phyloP scores from a whole-genome alignment of 2,888 invertebrate species.

The Aethes cnicana region DNA sequence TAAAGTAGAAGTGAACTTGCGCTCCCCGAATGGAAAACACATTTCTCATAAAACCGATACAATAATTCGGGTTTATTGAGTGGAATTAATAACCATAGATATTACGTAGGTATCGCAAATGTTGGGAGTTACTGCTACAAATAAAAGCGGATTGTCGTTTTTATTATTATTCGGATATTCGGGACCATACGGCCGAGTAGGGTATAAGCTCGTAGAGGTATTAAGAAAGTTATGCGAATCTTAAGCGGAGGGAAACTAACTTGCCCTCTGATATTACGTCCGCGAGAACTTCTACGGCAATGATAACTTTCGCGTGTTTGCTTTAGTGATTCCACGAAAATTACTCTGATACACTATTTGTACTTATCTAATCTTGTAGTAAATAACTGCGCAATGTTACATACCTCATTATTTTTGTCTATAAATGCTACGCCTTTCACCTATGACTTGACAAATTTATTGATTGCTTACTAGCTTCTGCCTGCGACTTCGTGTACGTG shows the following conservation, averaged over 20 bases:
- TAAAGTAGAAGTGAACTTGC: conserved; percentile 10
- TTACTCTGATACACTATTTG: conserved; percentile 24
- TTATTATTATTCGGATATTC: conserved; percentile 72
- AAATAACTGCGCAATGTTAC: too few species aligned
- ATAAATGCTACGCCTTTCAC: too few species aligned
- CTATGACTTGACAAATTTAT: too few species aligned
- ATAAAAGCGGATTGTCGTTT: conserved; percentile 72
- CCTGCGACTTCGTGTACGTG: too few species aligned
- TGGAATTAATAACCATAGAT: conserved; percentile 73
- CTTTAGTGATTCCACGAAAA: conserved; percentile 22
- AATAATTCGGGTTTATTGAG: conserved; percentile 68
- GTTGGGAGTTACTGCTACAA: conserved; percentile 67
- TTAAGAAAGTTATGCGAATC: conserved; percentile 77
- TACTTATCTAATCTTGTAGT: conserved; percentile 22
- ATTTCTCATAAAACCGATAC: conserved; percentile 38
- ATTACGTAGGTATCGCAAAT: conserved; percentile 48
- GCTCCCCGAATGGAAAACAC: conserved; percentile 37
- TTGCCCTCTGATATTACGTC: conserved; percentile 69
- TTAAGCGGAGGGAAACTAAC: conserved; percentile 64
- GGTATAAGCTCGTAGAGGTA: conserved; percentile 70
- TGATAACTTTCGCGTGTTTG: conserved; percentile 62
- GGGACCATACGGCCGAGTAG: conserved; percentile 63
- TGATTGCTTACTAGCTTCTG: too few species aligned
- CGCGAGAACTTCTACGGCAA: conserved; percentile 63
- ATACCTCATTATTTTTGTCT: too few species aligned